Evolutionary conservation across 2,113 vertebrate species (phyloP), one percentile per base, ranked within the genome.

Genomic region (Apeltes quadracus): DNA sequence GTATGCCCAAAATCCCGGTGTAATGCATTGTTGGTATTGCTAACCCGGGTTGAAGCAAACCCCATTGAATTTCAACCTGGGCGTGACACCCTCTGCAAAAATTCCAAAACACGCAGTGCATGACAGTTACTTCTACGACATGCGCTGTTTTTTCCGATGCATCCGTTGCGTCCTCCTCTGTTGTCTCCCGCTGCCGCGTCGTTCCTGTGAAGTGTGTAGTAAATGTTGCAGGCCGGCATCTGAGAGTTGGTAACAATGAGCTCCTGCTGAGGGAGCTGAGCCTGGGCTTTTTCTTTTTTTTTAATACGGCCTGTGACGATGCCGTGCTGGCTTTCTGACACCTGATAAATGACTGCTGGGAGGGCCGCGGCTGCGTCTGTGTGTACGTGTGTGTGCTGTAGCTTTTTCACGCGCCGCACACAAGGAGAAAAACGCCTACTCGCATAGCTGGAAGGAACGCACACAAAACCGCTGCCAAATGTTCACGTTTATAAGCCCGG

Each of bases 271-370:
- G 64, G 36, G 58, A 44, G 38, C 62, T 15, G 69, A 76, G 18
- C 14, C 79, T 69, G 61, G 44, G 16, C 23, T 76, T 46, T 82
- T 82, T 85, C n/a, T n/a, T n/a, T n/a, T n/a, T n/a, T n/a, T n/a
- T n/a, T n/a, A n/a, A 70, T 56, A 38, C 7, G 64, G 39, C 32
- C 64, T 55, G 29, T 64, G 79, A 68, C 2, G 0, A 44, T 32
- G 61, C 70, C 16, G 75, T 41, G 75, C 76, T 75, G 68, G 56
- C 76, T 82, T 61, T 8, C 70, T 56, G 22, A 79, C 53, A 75
- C 79, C 66, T 82, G 79, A 78, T 82, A 82, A 81, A 79, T n/a
- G n/a, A n/a, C n/a, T n/a, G n/a, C n/a, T n/a, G n/a, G n/a, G n/a
- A n/a, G n/a, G n/a, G n/a, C n/a, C n/a, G n/a, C n/a, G n/a, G 51